These are phyloP conservation scores for Rhea pennata DNA, from an alignment of 2,113 vertebrate species.

Conservation along the genomic window DNA sequence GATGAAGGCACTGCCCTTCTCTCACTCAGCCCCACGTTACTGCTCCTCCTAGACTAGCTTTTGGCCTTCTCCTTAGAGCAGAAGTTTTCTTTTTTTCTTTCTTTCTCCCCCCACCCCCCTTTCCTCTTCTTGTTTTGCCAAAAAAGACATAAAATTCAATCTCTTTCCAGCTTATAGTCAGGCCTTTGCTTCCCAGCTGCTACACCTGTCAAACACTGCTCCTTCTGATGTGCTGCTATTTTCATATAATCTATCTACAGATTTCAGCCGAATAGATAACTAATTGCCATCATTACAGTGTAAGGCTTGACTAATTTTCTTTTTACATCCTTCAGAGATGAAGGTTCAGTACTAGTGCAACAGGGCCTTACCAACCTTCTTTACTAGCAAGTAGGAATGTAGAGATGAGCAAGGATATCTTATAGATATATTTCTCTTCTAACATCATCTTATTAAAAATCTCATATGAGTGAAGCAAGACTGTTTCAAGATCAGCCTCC, in stretches of 20 bases:
- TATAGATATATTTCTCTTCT: not conserved
- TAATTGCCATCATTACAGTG: not conserved
- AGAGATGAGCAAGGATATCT: not conserved
- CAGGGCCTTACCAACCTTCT: not conserved
- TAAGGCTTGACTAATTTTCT: not conserved
- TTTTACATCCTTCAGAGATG: not conserved
- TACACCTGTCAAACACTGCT: not conserved
- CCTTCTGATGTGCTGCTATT: not conserved
- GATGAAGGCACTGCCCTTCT: not conserved
- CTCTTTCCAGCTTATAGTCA: not conserved
- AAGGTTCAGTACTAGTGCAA: not conserved
- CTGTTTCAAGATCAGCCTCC: not conserved
- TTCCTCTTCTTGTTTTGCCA: not conserved
- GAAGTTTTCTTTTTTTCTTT: not conserved
- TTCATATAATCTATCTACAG: not conserved
- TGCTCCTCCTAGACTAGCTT: not conserved
- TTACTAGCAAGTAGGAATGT: not conserved
- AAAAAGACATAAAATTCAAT: not conserved
- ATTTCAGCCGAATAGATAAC: not conserved
- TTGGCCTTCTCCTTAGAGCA: not conserved
- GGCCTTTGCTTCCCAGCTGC: not conserved
- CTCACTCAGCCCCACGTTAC: rapidly evolving
- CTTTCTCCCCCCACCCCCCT: no score
- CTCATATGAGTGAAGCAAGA: not conserved
- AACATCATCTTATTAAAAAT: not conserved